phyloP scores from a whole-genome alignment of 2,113 vertebrate genomes.

The Dasypus novemcinctus region DNA sequence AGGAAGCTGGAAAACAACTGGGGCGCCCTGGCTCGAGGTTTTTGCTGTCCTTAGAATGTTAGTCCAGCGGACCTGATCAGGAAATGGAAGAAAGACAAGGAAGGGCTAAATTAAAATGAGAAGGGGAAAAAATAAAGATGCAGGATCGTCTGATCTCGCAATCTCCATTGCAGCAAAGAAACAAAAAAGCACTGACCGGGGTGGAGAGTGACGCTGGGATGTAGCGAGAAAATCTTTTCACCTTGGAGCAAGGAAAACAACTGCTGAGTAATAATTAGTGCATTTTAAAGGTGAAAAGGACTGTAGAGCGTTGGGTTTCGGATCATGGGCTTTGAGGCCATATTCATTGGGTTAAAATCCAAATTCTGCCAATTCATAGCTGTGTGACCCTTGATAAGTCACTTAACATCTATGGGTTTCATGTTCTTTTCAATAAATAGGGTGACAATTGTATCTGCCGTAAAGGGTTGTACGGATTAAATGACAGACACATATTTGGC shows the following conservation, averaged over 20 bases:
- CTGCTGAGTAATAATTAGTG: not conserved
- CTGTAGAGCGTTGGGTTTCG: not conserved
- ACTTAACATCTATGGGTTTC: not conserved
- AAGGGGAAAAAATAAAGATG: not conserved
- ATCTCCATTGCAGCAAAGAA: not conserved
- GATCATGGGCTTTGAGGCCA: not conserved
- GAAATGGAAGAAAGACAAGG: not conserved
- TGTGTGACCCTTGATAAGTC: not conserved
- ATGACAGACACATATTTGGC: not conserved
- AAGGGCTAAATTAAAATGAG: not conserved
- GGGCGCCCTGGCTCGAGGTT: not conserved
- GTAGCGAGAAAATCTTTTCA: not conserved
- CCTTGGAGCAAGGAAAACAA: not conserved
- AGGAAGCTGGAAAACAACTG: constrained; percentile 52
- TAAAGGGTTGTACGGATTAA: not conserved
- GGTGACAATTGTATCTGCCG: not conserved
- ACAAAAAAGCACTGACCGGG: not conserved
- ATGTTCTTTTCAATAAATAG: not conserved
- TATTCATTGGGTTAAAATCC: not conserved
- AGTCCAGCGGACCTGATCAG: not conserved
- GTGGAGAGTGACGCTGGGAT: rapidly evolving
- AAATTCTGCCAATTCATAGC: not conserved
- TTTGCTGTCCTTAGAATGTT: constrained; percentile 38
- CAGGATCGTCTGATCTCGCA: not conserved
- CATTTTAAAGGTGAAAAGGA: not conserved